These are phyloP conservation scores for Phyllopteryx taeniolatus DNA, from an alignment of 2,113 vertebrate species.

Conservation along the genomic window DNA sequence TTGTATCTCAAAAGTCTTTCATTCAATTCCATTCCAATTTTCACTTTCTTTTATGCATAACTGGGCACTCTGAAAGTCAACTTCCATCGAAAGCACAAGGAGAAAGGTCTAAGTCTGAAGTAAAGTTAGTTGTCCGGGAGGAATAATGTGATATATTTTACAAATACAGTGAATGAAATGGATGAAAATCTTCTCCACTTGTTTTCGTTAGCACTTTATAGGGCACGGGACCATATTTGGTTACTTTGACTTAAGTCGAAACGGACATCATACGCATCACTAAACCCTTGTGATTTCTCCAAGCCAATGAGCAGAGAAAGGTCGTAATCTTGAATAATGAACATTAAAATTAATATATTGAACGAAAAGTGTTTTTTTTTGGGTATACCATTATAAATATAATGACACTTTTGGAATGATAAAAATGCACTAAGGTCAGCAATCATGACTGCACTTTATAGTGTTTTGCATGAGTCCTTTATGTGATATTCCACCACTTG, in stretches of 20 bases:
- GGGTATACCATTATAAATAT: not conserved
- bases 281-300: not conserved
- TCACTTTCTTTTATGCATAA: not conserved
- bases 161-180: not conserved
- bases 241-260: not conserved
- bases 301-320: not conserved
- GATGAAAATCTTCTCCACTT: not conserved
- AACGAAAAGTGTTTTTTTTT: not conserved
- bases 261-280: not conserved
- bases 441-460: not conserved
- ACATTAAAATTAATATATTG: not conserved
- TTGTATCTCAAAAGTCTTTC: conserved; percentile 6
- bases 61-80: not conserved
- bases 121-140: not conserved
- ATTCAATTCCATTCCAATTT: not conserved
- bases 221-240: not conserved
- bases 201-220: not conserved
- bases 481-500: not conserved
- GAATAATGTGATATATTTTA: not conserved
- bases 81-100: not conserved
- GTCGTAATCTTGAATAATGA: not conserved
- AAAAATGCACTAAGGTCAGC: not conserved
- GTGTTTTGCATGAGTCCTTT: no score
- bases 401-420: not conserved
- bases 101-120: not conserved